phyloP scores from a whole-genome alignment of 2,888 invertebrate species.

The Hybos culiciformis region DNA sequence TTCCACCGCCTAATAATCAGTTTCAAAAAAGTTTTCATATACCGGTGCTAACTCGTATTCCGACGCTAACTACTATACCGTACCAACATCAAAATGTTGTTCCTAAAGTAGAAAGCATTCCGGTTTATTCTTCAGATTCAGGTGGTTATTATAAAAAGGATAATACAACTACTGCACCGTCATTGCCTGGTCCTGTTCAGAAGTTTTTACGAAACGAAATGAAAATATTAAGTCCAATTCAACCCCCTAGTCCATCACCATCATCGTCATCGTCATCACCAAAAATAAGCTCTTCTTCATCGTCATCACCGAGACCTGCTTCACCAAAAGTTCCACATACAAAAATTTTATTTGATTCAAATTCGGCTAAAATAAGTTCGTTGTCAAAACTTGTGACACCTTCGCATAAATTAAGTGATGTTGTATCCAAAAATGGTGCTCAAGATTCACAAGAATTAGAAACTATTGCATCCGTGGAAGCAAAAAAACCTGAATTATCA shows the following conservation, averaged over 20 bases:
- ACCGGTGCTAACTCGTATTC: too few species aligned
- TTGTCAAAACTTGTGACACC: too few species aligned
- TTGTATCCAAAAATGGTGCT: too few species aligned
- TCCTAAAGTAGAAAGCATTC: not conserved
- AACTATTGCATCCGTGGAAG: too few species aligned
- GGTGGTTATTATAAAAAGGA: not conserved
- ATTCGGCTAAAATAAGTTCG: too few species aligned
- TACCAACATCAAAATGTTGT: not conserved
- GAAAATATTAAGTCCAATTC: not conserved
- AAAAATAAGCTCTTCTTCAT: too few species aligned
- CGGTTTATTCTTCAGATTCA: constrained; percentile 3
- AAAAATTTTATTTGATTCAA: too few species aligned
- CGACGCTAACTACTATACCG: not conserved
- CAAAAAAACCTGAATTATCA: too few species aligned
- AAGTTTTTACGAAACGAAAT: not conserved
- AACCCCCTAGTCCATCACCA: not conserved
- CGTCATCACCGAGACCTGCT: too few species aligned
- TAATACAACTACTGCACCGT: not conserved
- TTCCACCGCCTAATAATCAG: not conserved
- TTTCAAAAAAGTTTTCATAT: not conserved
- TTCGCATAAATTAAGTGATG: too few species aligned
- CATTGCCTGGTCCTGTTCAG: not conserved
- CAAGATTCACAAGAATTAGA: too few species aligned
- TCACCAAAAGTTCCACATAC: too few species aligned
- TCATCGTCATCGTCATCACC: not conserved